phyloP scores from a whole-genome alignment of 2,797 vertebrate species.

The Hypotaenidia philippensis region DNA sequence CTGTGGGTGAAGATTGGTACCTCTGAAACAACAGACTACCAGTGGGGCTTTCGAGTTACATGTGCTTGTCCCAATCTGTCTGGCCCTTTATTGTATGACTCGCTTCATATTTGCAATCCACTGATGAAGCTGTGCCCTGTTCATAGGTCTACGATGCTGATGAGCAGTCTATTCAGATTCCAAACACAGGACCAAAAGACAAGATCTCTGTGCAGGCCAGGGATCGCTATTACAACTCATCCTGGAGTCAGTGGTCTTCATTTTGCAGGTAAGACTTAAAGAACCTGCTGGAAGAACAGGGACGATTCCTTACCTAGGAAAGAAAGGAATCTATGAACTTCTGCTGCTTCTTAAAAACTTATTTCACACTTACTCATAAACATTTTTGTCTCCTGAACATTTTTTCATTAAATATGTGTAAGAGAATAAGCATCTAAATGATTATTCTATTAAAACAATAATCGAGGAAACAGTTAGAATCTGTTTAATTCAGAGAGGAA shows the following conservation, averaged over 20 bases:
- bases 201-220: constrained; percentile 69
- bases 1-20: neutral
- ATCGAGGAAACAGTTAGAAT: neutral
- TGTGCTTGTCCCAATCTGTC: neutral
- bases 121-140: neutral
- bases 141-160: neutral
- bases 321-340: neutral
- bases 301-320: neutral
- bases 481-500: neutral
- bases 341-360: neutral
- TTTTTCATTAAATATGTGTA: neutral
- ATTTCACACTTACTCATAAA: neutral
- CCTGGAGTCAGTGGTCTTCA: constrained; percentile 76
- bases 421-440: neutral
- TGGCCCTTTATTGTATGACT: accelerated
- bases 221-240: constrained; percentile 77
- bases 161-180: neutral
- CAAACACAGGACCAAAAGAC: neutral
- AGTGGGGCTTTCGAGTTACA: neutral
- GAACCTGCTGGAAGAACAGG: neutral
- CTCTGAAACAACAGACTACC: neutral
- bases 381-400: neutral
- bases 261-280: constrained; percentile 53
- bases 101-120: neutral
- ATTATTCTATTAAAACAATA: neutral